These are phyloP conservation scores for Daktulosphaira vitifoliae DNA, from an alignment of 1,140 invertebrate genomes.

Conservation along the genomic window DNA sequence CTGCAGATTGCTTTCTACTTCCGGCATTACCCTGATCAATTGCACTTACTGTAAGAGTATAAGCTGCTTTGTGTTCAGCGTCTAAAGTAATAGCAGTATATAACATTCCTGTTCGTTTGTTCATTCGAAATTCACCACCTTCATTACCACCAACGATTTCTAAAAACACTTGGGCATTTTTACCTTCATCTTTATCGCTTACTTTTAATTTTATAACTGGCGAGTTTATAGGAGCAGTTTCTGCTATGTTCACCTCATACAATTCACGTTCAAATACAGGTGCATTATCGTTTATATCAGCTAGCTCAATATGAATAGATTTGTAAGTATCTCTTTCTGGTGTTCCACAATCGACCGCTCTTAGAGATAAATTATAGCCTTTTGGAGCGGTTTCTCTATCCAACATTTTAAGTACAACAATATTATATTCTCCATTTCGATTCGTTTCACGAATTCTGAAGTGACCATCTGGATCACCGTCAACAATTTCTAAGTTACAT, in stretches of 20 bases:
- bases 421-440: conserved; percentile 54
- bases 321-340: conserved; percentile 67
- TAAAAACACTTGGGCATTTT: conserved; percentile 72
- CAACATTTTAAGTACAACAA: conserved; percentile 64
- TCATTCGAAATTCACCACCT: conserved; percentile 76
- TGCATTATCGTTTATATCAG: conserved; percentile 73
- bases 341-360: conserved; percentile 71
- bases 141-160: conserved; percentile 89
- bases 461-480: conserved; percentile 77
- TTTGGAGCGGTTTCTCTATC: conserved; percentile 65
- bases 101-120: conserved; percentile 79
- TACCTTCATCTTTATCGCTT: conserved; percentile 70
- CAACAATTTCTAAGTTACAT: conserved; percentile 71
- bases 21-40: conserved; percentile 79
- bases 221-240: conserved; percentile 79
- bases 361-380: conserved; percentile 77
- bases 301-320: conserved; percentile 63
- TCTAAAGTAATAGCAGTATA: conserved; percentile 78
- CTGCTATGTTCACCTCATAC: conserved; percentile 78
- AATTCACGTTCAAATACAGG: conserved; percentile 81
- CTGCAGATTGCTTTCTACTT: conserved; percentile 72
- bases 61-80: conserved; percentile 77
- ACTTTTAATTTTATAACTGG: conserved; percentile 79
- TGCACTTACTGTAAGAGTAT: conserved; percentile 83
- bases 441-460: conserved; percentile 61